Percentiles rank a stretch among this genome's conserved stretches.
phyloP scores from a whole-genome alignment of 1,140 invertebrate genomes.

The Drosophila erecta region DNA sequence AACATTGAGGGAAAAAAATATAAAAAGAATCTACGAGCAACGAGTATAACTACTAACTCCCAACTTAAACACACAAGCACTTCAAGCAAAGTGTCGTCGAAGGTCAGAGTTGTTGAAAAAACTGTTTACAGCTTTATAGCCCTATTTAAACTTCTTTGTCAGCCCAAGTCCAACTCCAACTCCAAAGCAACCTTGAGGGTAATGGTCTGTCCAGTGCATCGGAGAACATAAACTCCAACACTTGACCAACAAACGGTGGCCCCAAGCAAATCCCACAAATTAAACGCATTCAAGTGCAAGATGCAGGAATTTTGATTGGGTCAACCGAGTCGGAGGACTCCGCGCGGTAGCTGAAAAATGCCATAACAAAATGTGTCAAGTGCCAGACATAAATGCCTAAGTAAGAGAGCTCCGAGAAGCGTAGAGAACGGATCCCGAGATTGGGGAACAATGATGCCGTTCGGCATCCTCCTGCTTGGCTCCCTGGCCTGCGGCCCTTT shows the following conservation, averaged over 20 bases:
- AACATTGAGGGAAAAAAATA: no score
- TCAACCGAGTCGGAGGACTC: constrained; percentile 64
- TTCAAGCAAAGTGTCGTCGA: not conserved
- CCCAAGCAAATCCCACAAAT: constrained; percentile 67
- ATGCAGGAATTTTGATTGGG: constrained; percentile 79
- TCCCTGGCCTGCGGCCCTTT: constrained; percentile 60
- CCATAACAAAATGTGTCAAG: constrained; percentile 83
- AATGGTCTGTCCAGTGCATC: constrained; percentile 12
- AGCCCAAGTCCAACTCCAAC: no score
- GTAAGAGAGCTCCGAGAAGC: constrained; percentile 54
- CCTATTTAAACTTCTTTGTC: not conserved
- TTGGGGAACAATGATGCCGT: constrained; percentile 23
- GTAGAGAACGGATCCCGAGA: constrained; percentile 6
- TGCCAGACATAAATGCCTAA: constrained; percentile 83
- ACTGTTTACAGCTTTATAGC: not conserved
- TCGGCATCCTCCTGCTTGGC: constrained; percentile 5
- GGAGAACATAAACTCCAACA: constrained; percentile 58
- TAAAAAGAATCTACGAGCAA: no score
- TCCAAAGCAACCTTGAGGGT: not conserved
- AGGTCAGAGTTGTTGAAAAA: not conserved
- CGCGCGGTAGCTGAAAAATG: constrained; percentile 72
- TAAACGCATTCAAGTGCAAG: constrained; percentile 83
- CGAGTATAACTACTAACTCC: no score
- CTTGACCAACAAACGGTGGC: constrained; percentile 23
- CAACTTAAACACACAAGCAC: no score